Base-by-base conservation (phyloP, 2,113 vertebrate species). In the Alces alces region DNA sequence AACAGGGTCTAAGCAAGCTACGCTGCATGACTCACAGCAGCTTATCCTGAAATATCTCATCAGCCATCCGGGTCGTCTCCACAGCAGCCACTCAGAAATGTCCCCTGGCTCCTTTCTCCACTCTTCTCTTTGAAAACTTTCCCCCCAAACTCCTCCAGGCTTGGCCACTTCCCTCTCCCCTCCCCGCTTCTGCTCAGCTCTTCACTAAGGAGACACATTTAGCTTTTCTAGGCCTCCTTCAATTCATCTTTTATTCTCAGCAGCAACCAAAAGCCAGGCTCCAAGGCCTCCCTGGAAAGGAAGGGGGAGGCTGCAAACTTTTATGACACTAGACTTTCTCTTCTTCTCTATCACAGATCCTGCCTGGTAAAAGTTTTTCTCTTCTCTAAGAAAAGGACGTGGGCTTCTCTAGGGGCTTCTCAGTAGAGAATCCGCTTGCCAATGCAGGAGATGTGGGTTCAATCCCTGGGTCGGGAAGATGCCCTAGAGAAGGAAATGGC, bases 201-300 rank as follows among this genome's bases (percentile, higher is more conserved):
- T 45, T 96, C 89, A 61, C 61, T 89, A 39, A 93, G 78, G 25
- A 95, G 90, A 86, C 79, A 50, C 36, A 52, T 27, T 88, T 66
- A n/a, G 84, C 86, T 91, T 89, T 55, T 43, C 33, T 39, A 79
- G 55, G 55, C 87, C 50, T 95, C 78, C 55, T 86, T 95, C 86
- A 76, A 89, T 76, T 97, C 61, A 25, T 83, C 60, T 73, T 86
- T 93, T 88, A 91, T 82, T 84, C 64, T 55, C 61, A 93, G 96
- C 45, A 91, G 43, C 61, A 76, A 50, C 79, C 36, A 50, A 85
- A 39, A 91, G 64, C 43, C 83, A 55, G 58, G 13, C 82, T 88
- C 43, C 39, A 79, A 70, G 58, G 23, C 58, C 27, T 78, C 58
- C 39, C 50, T 54, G 43, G 54, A 58, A 86, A 86, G 66, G 76